Evolutionary conservation across 2,113 vertebrate genomes (phyloP), one percentile per base, ranked within the genome.

Genomic region (Notechis scutatus): DNA sequence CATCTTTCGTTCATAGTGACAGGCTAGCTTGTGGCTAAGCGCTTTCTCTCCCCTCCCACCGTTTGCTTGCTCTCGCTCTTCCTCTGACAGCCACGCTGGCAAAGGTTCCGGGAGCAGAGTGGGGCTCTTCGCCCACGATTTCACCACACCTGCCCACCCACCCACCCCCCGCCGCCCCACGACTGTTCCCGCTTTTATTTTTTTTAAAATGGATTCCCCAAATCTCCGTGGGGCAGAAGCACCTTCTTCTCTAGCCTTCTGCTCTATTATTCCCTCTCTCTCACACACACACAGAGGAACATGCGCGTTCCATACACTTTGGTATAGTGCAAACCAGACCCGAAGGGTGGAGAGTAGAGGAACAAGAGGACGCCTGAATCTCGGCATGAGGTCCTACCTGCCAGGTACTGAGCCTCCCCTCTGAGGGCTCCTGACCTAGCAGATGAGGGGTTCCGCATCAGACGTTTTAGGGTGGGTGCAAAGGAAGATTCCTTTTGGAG

Each of bases 381-480:
- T 9, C 3, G 3, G 93, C 94, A 69, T 86, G 23, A 54, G 45
- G 94, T 24, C 91, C 89, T 64, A 6, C 3, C 5, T 94, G 93
- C 92, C 61, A 39, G 85, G 90, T 94, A 91, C 42, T 64, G 85
- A 93, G 92, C 69, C 85, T 55, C 42, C 90, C 95, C 94, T 81
- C n/a, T 34, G 54, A 92, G 26, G 91, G 92, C 92, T 57, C 90
- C 87, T 94, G 64, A 39, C 74, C 93, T 26, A 94, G 57, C 54
- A 91, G 90, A 87, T 34, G 47, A 89, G 59, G 55, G 87, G 74
- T 56, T 81, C 86, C 14, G 29, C 47, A 11, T 54, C 56, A 91
- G n/a, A n/a, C 47, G 39, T 90, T 29, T 88, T 42, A 12, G 64
- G 93, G 91, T n/a, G 85, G 45, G 3, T 91, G 61, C 85, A 93